These are phyloP conservation scores for Mongoloraphidia duomilia DNA, from an alignment of 2,888 invertebrate species.

Conservation along the genomic window DNA sequence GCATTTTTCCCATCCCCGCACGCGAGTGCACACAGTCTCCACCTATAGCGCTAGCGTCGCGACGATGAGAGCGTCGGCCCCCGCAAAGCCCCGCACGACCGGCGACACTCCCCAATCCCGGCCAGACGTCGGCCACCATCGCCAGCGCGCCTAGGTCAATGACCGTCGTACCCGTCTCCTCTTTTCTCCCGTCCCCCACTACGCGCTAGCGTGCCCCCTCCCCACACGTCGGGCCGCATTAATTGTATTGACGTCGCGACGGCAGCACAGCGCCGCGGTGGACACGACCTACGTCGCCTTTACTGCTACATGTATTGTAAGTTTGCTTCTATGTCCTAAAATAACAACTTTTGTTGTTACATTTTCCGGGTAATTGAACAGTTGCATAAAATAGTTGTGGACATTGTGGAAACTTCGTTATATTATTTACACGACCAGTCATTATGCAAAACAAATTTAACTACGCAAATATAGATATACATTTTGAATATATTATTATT, in stretches of 20 bases:
- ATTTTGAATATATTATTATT: too few species aligned
- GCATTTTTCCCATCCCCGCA: not conserved
- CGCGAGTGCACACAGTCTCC: too few species aligned
- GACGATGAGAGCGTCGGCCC: slow-evolving; percentile 3
- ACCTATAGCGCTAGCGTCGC: not conserved
- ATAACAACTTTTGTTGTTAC: too few species aligned
- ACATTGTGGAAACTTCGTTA: too few species aligned
- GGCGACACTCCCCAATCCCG: slow-evolving; percentile 14
- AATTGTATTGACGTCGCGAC: not conserved
- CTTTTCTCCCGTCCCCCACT: slow-evolving; percentile 2
- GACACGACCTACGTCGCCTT: not conserved
- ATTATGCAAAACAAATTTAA: too few species aligned
- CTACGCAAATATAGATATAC: too few species aligned
- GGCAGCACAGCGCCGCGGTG: not conserved
- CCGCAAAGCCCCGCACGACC: slow-evolving; percentile 8
- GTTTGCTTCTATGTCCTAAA: too few species aligned
- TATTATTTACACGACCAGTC: too few species aligned
- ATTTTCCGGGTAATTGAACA: too few species aligned
- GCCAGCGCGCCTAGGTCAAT: too few species aligned
- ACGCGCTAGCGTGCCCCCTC: not conserved
- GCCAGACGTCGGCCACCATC: not conserved
- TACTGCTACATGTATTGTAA: not conserved
- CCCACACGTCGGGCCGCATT: not conserved
- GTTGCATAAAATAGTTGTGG: too few species aligned
- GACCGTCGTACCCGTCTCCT: not conserved